Conservation (phyloP, 2,888 invertebrate genomes). For the Caenorhabditis sulstoni region DNA sequence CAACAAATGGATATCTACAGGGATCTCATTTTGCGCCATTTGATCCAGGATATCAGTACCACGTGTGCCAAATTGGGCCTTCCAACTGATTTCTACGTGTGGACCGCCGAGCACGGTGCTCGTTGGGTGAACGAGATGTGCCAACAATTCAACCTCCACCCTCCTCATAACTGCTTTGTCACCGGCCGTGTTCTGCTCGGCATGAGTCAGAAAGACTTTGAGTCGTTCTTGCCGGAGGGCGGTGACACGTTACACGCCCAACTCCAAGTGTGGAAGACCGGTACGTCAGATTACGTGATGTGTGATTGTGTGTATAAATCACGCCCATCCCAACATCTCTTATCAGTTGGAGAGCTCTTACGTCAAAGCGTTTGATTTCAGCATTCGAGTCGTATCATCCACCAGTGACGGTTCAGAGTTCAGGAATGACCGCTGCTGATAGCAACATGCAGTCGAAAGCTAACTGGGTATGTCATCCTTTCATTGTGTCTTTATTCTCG, state of each 20-base stretch:
- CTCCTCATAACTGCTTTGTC: conserved; percentile 62
- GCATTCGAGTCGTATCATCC: conserved; percentile 71
- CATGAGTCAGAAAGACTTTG: conserved; percentile 71
- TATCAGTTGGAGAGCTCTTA: conserved; percentile 23
- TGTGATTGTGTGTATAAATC: conserved; percentile 33
- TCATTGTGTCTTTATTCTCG: background rate
- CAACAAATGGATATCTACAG: conserved; percentile 77
- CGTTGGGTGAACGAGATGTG: conserved; percentile 79
- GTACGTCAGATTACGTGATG: conserved; percentile 54
- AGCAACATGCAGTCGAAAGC: conserved; percentile 48
- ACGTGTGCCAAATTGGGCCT: conserved; percentile 78
- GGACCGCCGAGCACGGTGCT: conserved; percentile 72
- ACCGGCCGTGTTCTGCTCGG: conserved; percentile 70
- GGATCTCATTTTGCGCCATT: conserved; percentile 79
- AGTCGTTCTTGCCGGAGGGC: conserved; percentile 68
- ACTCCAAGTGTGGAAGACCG: conserved; percentile 80
- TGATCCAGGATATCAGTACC: conserved; percentile 79
- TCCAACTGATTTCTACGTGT: conserved; percentile 72
- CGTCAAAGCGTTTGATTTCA: conserved; percentile 38
- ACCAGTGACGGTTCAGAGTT: conserved; percentile 55
- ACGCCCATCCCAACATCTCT: conserved; percentile 29
- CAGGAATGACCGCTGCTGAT: conserved; percentile 63
- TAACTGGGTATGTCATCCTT: conserved; percentile 47
- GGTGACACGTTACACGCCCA: conserved; percentile 80
- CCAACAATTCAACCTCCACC: conserved; percentile 75